Conservation (phyloP, 2,113 vertebrate genomes). For the Corydoras maculifer region DNA sequence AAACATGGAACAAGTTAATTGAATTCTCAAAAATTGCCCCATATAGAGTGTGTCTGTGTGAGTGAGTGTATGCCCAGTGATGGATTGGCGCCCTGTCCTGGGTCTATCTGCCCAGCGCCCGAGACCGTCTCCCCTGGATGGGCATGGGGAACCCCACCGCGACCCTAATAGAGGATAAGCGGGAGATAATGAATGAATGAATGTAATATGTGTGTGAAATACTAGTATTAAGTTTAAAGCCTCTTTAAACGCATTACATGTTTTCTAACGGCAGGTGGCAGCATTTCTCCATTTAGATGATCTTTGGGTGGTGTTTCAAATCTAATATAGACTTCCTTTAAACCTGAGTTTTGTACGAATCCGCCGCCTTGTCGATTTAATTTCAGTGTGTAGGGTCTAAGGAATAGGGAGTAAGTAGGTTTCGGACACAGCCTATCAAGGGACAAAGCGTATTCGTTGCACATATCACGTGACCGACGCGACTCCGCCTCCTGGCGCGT, state of each 20-base stretch:
- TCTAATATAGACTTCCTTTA: conserved; percentile 6
- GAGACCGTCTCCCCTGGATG: no score
- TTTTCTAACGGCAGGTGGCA: not conserved
- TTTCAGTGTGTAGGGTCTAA: not conserved
- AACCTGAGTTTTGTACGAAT: not conserved
- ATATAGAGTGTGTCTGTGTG: no score
- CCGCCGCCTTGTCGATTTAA: no score
- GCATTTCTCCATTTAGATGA: not conserved
- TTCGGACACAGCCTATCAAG: not conserved
- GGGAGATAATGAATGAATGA: no score
- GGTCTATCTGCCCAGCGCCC: no score
- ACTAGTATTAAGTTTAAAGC: not conserved
- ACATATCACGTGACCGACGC: not conserved
- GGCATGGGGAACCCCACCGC: no score
- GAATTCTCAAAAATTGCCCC: no score
- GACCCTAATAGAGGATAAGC: no score
- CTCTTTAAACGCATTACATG: not conserved
- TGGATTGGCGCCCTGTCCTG: no score
- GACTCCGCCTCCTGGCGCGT: not conserved
- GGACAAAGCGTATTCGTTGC: not conserved
- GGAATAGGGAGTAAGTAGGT: not conserved
- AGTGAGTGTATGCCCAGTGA: no score
- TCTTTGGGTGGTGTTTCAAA: not conserved
- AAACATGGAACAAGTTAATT: no score
- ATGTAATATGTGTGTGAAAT: no score